These are phyloP conservation scores for Noctua janthina DNA, from an alignment of 2,888 invertebrate species.

Conservation along the genomic window DNA sequence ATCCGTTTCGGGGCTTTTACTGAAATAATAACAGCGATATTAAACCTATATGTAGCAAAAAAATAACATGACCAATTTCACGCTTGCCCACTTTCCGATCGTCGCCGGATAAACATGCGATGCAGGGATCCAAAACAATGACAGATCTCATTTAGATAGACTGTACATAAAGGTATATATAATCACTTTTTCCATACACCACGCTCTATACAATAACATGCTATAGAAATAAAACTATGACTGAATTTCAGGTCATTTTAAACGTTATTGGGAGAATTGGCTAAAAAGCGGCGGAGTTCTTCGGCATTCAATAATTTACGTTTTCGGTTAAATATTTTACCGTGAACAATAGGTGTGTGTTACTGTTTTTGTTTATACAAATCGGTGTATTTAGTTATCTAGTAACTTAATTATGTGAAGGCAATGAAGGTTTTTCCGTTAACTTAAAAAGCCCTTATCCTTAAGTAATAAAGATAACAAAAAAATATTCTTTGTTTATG, in stretches of 20 bases:
- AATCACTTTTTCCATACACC: slow-evolving; percentile 45
- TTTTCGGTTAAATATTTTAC: not conserved
- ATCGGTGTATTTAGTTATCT: not conserved
- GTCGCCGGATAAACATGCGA: slow-evolving; percentile 75
- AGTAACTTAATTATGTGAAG: not conserved
- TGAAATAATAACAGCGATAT: slow-evolving; percentile 42
- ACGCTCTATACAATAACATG: slow-evolving; percentile 39
- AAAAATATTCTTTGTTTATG: not conserved
- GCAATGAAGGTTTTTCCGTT: slow-evolving; percentile 17
- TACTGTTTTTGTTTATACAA: not conserved
- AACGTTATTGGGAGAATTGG: not conserved
- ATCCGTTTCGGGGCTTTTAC: slow-evolving; percentile 22
- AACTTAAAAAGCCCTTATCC: not conserved
- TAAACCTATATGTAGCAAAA: slow-evolving; percentile 26
- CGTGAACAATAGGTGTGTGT: not conserved
- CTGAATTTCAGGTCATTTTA: slow-evolving; percentile 28
- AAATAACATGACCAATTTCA: slow-evolving; percentile 77
- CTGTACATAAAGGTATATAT: slow-evolving; percentile 37
- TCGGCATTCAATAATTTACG: not conserved
- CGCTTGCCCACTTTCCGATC: slow-evolving; percentile 78
- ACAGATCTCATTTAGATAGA: slow-evolving; percentile 81
- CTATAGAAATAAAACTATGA: slow-evolving; percentile 33
- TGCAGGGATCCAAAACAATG: slow-evolving; percentile 72
- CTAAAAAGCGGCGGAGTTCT: slow-evolving; percentile 2
- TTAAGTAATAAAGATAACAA: not conserved